A percentile compares a stretch with the other conserved stretches of the same genome.
These are phyloP conservation scores for Chondrilla cf. caribensis DNA, from an alignment of 37 sponge, comb jelly and placozoan species.

Conservation along the genomic window DNA sequence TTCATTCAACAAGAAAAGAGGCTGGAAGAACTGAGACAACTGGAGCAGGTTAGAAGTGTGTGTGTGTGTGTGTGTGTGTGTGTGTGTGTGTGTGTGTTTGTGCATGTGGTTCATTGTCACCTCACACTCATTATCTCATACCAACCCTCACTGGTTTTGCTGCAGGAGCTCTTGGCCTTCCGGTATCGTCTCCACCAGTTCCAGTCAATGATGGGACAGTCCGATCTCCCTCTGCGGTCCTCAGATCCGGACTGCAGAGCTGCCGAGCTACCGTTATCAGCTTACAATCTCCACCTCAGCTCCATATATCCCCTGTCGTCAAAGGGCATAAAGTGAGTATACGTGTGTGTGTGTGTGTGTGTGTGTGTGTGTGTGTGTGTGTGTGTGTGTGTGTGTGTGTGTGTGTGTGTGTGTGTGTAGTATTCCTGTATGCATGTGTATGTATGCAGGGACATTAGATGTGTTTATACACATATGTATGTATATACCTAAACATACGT, in stretches of 20 bases:
- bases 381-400: too few species aligned
- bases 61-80: background rate
- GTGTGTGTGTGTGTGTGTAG: slow-evolving; percentile 6
- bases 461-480: too few species aligned
- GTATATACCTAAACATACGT: too few species aligned
- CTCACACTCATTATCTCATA: too few species aligned
- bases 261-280: slow-evolving; percentile 33
- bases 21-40: slow-evolving; percentile 27
- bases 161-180: slow-evolving; percentile 10
- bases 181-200: slow-evolving; percentile 8
- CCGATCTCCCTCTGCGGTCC: slow-evolving; percentile 28
- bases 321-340: slow-evolving; percentile 62
- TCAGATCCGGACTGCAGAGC: slow-evolving; percentile 39
- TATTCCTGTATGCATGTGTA: too few species aligned
- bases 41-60: slow-evolving; percentile 37
- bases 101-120: too few species aligned
- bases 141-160: too few species aligned
- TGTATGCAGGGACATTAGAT: background rate
- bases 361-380: too few species aligned
- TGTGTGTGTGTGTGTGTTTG: too few species aligned
- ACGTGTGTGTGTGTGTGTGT: too few species aligned
- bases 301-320: slow-evolving; percentile 57
- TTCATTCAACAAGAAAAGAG: slow-evolving; percentile 67
- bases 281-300: slow-evolving; percentile 50
- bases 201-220: background rate